phyloP scores from a whole-genome alignment of 2,888 invertebrate genomes.

The Dasypogon diadema region DNA sequence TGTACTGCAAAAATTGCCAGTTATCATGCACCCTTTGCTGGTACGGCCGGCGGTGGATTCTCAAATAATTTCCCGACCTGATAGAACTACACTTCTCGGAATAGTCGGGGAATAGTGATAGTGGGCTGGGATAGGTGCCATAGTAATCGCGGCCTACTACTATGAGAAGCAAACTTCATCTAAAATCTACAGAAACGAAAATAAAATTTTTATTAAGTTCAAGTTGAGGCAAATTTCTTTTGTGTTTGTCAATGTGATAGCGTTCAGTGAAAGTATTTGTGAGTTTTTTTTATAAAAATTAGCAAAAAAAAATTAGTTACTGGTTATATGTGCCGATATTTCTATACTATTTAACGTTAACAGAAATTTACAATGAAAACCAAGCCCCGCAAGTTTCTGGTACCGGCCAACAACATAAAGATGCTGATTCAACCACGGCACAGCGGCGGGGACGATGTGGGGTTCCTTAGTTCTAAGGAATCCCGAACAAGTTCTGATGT shows the following conservation, averaged over 20 bases:
- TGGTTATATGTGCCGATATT: neutral
- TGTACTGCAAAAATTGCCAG: neutral
- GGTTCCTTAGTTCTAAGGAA: neutral
- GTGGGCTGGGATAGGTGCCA: too few relatives aligned
- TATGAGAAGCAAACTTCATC: conserved; percentile 19
- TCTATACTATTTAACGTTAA: neutral
- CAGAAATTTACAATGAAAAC: neutral
- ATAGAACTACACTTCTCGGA: too few relatives aligned
- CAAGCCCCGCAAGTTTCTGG: neutral
- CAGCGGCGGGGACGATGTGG: neutral
- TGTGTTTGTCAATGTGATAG: conserved; percentile 13
- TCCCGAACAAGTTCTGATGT: neutral
- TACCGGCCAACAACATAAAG: neutral
- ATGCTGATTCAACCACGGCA: conserved; percentile 8
- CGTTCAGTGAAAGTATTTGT: neutral
- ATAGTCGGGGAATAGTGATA: too few relatives aligned
- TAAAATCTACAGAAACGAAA: neutral
- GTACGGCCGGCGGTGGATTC: too few relatives aligned
- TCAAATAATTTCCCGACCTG: too few relatives aligned
- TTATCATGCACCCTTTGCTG: neutral
- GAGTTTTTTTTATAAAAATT: neutral
- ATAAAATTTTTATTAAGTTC: conserved; percentile 17
- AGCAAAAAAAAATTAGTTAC: neutral
- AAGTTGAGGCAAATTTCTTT: conserved; percentile 14
- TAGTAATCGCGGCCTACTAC: conserved; percentile 11